A percentile compares a stretch with the other conserved stretches of the same genome.
Conservation (phyloP, 2,797 vertebrate species). For the Mus caroli region DNA sequence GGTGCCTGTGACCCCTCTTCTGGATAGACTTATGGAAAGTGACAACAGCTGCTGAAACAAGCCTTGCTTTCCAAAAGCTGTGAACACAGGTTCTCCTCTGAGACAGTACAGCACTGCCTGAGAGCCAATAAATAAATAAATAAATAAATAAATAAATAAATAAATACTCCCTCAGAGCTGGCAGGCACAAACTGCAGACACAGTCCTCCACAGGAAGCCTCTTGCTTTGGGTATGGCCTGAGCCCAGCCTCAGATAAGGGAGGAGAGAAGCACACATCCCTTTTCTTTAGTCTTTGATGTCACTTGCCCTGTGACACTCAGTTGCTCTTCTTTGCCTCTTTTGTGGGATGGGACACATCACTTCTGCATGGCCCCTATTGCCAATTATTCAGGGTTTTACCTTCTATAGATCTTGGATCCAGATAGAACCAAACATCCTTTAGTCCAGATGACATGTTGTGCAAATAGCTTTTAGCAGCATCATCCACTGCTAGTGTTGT, state of each 20-base stretch:
- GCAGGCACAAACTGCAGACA: background rate
- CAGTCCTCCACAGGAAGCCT: background rate
- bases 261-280: background rate
- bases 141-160: too few species aligned
- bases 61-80: constrained; percentile 21
- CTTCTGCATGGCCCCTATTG: background rate
- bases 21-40: constrained; percentile 36
- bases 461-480: background rate
- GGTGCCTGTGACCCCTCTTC: background rate
- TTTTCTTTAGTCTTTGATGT: background rate
- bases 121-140: background rate
- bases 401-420: background rate
- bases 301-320: background rate
- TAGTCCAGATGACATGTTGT: fast-evolving
- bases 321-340: background rate
- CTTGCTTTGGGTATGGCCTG: background rate
- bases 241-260: background rate
- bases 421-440: background rate
- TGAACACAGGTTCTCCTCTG: constrained; percentile 36
- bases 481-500: background rate
- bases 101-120: background rate
- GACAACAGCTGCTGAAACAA: constrained; percentile 41
- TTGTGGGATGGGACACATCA: background rate
- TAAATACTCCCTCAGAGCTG: background rate
- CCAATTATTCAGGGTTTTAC: background rate